These are phyloP conservation scores for Drosophila watanabei DNA, from an alignment of 1,140 invertebrate genomes.

Conservation along the genomic window DNA sequence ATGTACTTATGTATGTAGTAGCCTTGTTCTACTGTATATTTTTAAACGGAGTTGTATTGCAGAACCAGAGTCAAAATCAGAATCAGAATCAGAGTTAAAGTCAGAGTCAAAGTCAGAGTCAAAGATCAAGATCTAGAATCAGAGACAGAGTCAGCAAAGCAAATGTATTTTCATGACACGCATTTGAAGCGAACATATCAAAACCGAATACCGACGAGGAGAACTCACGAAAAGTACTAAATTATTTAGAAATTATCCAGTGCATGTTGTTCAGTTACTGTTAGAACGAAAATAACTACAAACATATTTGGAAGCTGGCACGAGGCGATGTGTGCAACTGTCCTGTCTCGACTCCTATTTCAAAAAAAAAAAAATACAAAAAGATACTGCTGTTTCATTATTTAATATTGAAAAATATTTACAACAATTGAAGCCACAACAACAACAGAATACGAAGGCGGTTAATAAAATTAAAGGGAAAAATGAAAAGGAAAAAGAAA, in stretches of 20 bases:
- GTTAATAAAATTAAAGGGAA: constrained; percentile 8
- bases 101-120: not conserved
- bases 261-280: constrained; percentile 33
- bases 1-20: constrained; percentile 54
- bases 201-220: constrained; percentile 49
- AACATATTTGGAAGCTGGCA: constrained; percentile 41
- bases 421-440: constrained; percentile 54
- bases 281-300: constrained; percentile 30
- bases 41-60: constrained; percentile 69
- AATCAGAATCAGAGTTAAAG: constrained; percentile 12
- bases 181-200: constrained; percentile 81
- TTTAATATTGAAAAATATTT: constrained; percentile 74
- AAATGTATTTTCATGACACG: constrained; percentile 80
- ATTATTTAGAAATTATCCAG: constrained; percentile 38
- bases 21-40: constrained; percentile 71
- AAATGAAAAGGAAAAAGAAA: constrained; percentile 17
- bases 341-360: constrained; percentile 32
- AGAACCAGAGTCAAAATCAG: constrained; percentile 28
- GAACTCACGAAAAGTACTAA: constrained; percentile 23
- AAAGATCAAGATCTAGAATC: not conserved
- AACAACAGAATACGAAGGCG: constrained; percentile 3
- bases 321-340: constrained; percentile 8
- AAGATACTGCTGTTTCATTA: constrained; percentile 67
- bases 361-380: not conserved
- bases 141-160: constrained; percentile 47